Percentiles rank a stretch among this genome's conserved stretches.
phyloP scores from a whole-genome alignment of 2,888 invertebrate genomes.

The Eupithecia insigniata region DNA sequence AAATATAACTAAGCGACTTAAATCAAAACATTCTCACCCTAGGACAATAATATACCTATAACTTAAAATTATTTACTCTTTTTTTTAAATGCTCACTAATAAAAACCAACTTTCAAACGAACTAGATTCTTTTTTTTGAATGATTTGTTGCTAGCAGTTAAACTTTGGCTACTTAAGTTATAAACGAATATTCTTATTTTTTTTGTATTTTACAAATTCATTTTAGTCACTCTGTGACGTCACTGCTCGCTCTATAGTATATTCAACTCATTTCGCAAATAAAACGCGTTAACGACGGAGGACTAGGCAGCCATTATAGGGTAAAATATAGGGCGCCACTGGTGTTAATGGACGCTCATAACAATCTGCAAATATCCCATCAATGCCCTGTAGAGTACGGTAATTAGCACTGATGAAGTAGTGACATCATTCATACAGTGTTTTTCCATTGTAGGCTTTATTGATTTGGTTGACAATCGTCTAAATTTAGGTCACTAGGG shows the following conservation, averaged over 20 bases:
- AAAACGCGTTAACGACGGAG: constrained; percentile 21
- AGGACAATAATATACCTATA: too few relatives aligned
- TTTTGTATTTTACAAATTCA: too few relatives aligned
- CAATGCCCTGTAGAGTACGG: constrained; percentile 17
- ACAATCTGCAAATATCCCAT: constrained; percentile 30
- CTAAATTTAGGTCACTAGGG: neutral
- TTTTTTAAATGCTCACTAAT: too few relatives aligned
- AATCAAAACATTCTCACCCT: too few relatives aligned
- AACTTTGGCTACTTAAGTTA: too few relatives aligned
- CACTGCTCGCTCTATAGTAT: constrained; percentile 2
- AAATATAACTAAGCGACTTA: too few relatives aligned
- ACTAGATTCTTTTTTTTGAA: too few relatives aligned
- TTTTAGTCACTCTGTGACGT: too few relatives aligned
- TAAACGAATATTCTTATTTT: too few relatives aligned
- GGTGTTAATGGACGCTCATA: constrained; percentile 21
- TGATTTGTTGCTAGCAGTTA: too few relatives aligned
- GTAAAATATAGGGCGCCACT: constrained; percentile 29
- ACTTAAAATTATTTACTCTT: too few relatives aligned
- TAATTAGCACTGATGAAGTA: constrained; percentile 25
- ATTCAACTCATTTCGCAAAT: constrained; percentile 15
- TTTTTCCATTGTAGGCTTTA: neutral
- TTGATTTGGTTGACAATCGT: neutral
- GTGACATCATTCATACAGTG: neutral
- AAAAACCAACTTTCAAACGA: too few relatives aligned
- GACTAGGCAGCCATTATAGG: constrained; percentile 18